phyloP scores from a whole-genome alignment of 2,113 vertebrate species.

The Mastomys coucha region DNA sequence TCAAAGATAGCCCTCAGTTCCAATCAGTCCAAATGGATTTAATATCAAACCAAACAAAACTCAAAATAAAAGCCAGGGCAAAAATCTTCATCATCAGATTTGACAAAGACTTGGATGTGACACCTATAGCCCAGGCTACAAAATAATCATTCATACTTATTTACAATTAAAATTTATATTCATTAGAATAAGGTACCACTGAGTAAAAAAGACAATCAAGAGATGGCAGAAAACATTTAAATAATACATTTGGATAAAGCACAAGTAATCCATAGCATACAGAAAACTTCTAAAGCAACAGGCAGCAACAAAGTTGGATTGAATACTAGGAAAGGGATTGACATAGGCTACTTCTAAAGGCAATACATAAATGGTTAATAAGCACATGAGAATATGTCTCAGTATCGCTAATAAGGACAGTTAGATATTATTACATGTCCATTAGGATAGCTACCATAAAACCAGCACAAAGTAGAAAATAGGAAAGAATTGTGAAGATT shows the following conservation, averaged over 20 bases:
- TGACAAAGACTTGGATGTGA: not conserved
- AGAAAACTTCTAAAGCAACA: not conserved
- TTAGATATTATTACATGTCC: not conserved
- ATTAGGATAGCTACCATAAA: not conserved
- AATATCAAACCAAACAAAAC: not conserved
- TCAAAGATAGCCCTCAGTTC: not conserved
- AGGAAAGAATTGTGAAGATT: not conserved
- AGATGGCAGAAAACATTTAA: not conserved
- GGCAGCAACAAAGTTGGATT: not conserved
- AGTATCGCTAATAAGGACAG: not conserved
- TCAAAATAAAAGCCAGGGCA: not conserved
- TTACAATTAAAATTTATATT: not conserved
- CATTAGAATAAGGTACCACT: not conserved
- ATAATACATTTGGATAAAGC: not conserved
- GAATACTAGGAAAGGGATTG: not conserved
- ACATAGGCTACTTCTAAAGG: not conserved
- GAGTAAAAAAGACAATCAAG: not conserved
- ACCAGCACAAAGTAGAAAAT: not conserved
- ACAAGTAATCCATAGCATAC: not conserved
- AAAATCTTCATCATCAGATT: not conserved
- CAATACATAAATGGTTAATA: not conserved
- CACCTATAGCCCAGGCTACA: not conserved
- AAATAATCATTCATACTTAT: not conserved
- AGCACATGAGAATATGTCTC: not conserved
- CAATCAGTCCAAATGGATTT: not conserved